phyloP scores from a whole-genome alignment of 2,888 invertebrate species.

The Eupsilia transversa region DNA sequence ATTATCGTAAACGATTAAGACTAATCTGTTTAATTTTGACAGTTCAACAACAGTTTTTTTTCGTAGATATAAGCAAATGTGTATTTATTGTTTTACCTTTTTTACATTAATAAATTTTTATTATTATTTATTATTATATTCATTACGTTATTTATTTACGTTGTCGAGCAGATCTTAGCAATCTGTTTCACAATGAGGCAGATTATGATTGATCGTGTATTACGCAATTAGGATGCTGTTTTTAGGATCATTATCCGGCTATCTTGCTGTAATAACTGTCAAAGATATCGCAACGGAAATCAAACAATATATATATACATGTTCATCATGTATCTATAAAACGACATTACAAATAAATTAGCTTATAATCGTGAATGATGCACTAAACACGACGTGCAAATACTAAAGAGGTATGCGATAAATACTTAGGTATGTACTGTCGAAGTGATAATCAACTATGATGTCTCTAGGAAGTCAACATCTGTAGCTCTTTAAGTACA shows the following conservation, averaged over 20 bases:
- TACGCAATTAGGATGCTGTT: background rate
- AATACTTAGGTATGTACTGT: conserved; percentile 4
- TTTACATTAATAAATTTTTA: too few species aligned
- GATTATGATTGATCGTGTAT: too few species aligned
- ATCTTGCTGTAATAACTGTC: background rate
- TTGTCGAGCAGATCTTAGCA: too few species aligned
- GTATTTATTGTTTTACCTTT: too few species aligned
- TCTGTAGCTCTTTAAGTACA: background rate
- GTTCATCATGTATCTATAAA: background rate
- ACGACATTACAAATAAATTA: conserved; percentile 10
- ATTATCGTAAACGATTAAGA: too few species aligned
- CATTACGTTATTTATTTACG: too few species aligned
- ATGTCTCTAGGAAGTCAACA: conserved; percentile 20
- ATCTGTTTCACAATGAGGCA: too few species aligned
- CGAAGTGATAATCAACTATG: conserved; percentile 26
- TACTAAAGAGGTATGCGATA: conserved; percentile 9
- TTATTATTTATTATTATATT: too few species aligned
- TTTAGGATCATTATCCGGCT: background rate
- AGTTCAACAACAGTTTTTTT: too few species aligned
- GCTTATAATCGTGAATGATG: conserved; percentile 27
- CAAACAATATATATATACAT: background rate
- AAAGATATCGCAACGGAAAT: background rate
- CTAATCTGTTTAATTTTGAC: too few species aligned
- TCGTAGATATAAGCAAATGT: too few species aligned
- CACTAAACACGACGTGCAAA: conserved; percentile 21